Percentiles rank a stretch among this genome's conserved stretches.
These are phyloP conservation scores for Drosophila paranaensis DNA, from an alignment of 2,888 invertebrate genomes.

Conservation along the genomic window DNA sequence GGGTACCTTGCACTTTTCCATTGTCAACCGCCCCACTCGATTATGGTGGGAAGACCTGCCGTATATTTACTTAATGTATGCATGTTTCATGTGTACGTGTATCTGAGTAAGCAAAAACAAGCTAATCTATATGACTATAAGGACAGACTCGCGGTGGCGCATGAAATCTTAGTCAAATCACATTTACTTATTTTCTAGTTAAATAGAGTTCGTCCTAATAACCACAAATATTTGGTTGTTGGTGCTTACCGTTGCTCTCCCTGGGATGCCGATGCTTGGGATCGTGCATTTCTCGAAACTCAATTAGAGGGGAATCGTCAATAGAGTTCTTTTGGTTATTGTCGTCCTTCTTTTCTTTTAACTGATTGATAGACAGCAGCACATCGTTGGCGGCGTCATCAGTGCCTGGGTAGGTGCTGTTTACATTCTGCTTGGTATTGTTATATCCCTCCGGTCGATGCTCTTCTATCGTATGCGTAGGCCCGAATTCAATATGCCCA, in stretches of 20 bases:
- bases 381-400: constrained; percentile 49
- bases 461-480: constrained; percentile 82
- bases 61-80: background rate
- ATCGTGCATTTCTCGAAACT: constrained; percentile 84
- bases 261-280: constrained; percentile 84
- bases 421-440: constrained; percentile 36
- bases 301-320: constrained; percentile 34
- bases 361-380: constrained; percentile 35
- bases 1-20: constrained; percentile 17
- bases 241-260: constrained; percentile 82
- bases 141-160: background rate
- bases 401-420: constrained; percentile 38
- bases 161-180: background rate
- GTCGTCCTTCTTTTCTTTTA: constrained; percentile 4
- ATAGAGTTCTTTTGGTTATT: constrained; percentile 24
- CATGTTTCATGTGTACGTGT: background rate
- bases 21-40: constrained; percentile 3
- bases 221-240: background rate
- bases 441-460: constrained; percentile 81
- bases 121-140: background rate
- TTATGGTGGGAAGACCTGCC: constrained; percentile 24
- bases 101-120: constrained; percentile 4
- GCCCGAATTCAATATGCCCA: constrained; percentile 87
- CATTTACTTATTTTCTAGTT: constrained; percentile 1
- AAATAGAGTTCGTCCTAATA: background rate